phyloP scores from a whole-genome alignment of 2,888 invertebrate species.

The Ischnura elegans region DNA sequence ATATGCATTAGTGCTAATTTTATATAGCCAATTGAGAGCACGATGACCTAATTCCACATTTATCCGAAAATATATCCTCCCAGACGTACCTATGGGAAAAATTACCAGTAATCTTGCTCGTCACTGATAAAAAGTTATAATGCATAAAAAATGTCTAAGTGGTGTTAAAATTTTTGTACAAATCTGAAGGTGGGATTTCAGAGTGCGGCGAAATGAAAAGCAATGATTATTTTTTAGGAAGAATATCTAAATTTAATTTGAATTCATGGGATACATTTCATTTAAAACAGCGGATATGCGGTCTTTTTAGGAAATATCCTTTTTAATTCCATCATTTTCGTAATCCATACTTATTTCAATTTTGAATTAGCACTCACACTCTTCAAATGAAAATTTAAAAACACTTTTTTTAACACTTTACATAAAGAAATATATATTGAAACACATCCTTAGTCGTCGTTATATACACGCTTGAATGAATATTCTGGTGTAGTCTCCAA shows the following conservation, averaged over 20 bases:
- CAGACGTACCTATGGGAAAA: too few relatives aligned
- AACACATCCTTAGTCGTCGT: not conserved
- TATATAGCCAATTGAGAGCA: too few relatives aligned
- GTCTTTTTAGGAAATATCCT: slow-evolving; percentile 54
- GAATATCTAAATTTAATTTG: slow-evolving; percentile 69
- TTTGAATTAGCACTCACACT: slow-evolving; percentile 3
- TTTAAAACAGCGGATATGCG: slow-evolving; percentile 67
- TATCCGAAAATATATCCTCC: too few relatives aligned
- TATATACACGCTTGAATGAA: slow-evolving; percentile 13
- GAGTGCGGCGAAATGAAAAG: slow-evolving; percentile 3
- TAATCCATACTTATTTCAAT: slow-evolving; percentile 5
- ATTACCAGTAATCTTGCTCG: too few relatives aligned
- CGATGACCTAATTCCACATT: too few relatives aligned
- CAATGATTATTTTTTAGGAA: slow-evolving; percentile 63
- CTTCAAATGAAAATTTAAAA: slow-evolving; percentile 53
- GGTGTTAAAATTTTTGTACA: not conserved
- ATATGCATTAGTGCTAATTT: too few relatives aligned
- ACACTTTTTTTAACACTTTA: slow-evolving; percentile 45
- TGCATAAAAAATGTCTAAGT: too few relatives aligned
- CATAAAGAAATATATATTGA: slow-evolving; percentile 19
- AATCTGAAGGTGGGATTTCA: not conserved
- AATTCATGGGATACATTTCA: slow-evolving; percentile 58
- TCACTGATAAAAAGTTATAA: too few relatives aligned
- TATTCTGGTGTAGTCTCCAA: slow-evolving; percentile 10
- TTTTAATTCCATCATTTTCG: slow-evolving; percentile 34